Percentiles rank a stretch among this genome's conserved stretches.
These are phyloP conservation scores for Thryonomys swinderianus DNA, from an alignment of 2,113 vertebrate genomes.

Conservation along the genomic window DNA sequence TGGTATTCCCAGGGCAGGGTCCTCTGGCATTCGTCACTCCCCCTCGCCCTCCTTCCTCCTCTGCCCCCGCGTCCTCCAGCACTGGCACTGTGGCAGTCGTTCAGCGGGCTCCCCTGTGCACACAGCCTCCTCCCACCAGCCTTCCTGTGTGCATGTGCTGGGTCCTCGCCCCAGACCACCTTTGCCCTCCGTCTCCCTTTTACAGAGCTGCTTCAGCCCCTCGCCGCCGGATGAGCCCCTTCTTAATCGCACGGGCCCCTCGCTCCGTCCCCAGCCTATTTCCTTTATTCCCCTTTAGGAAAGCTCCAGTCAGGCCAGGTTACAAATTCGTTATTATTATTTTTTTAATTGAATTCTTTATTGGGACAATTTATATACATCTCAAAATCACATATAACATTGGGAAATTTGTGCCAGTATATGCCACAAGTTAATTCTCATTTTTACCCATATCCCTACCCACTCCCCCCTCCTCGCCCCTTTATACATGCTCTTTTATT, in stretches of 20 bases:
- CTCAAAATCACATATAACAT: no score
- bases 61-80: neutral
- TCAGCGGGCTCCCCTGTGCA: no score
- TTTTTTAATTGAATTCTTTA: no score
- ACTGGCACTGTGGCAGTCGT: neutral
- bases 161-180: neutral
- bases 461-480: no score
- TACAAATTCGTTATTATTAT: neutral
- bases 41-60: neutral
- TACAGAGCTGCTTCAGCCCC: neutral
- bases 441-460: no score
- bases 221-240: neutral
- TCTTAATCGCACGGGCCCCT: neutral
- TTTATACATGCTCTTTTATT: no score
- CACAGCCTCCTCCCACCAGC: neutral
- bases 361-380: no score
- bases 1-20: neutral
- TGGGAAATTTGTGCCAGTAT: no score
- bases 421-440: no score
- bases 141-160: neutral
- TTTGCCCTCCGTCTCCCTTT: neutral
- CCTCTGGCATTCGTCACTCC: neutral
- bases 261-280: neutral
- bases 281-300: neutral
- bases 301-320: neutral